phyloP scores from a whole-genome alignment of 2,888 invertebrate species.

The Erpobdella octoculata region DNA sequence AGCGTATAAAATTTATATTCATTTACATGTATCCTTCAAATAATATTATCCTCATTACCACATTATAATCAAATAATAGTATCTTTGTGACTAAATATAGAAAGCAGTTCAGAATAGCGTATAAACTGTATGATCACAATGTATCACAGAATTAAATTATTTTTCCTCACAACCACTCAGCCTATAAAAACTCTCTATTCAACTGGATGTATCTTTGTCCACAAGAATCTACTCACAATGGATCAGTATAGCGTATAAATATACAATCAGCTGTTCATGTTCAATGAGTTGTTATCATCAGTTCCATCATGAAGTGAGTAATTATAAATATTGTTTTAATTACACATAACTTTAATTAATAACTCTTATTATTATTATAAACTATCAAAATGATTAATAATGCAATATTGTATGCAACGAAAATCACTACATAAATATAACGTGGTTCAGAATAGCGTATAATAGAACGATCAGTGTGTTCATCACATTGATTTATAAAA shows the following conservation, averaged over 20 bases:
- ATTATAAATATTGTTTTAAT: background rate
- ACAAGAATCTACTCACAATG: too few relatives aligned
- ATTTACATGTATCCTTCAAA: background rate
- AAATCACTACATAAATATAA: too few relatives aligned
- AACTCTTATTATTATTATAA: background rate
- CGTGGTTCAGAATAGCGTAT: slow-evolving; percentile 20
- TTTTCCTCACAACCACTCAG: background rate
- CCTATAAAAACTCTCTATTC: too few relatives aligned
- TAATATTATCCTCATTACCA: background rate
- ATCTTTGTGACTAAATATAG: background rate
- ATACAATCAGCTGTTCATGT: background rate
- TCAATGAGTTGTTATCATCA: background rate
- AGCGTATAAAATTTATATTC: background rate
- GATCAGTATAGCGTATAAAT: background rate
- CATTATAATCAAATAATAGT: background rate
- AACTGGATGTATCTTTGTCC: too few relatives aligned
- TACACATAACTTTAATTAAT: background rate
- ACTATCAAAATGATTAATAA: background rate
- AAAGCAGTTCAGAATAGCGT: slow-evolving; percentile 1
- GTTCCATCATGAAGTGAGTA: background rate
- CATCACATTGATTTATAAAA: background rate
- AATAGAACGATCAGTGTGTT: background rate
- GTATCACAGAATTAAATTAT: background rate
- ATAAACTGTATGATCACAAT: background rate
- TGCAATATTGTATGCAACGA: background rate